Base-by-base conservation (phyloP, 2,113 vertebrate species). In the Colossoma macropomum region DNA sequence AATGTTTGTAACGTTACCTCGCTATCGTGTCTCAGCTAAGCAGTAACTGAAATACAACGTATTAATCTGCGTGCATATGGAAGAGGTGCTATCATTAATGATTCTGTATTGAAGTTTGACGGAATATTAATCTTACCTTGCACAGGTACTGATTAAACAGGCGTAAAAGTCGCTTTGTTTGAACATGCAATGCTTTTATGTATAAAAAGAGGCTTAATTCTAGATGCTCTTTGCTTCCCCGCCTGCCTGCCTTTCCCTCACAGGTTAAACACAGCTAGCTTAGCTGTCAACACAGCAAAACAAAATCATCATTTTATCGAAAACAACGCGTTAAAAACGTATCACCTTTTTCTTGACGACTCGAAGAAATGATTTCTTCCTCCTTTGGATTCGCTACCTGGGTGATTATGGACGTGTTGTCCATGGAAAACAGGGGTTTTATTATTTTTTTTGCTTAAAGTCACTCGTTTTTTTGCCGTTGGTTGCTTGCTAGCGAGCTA, bases 341-440 rank as follows among this genome's bases (percentile, higher is more conserved):
- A 95, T 96, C 94, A 98, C 97, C 97, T 97, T 99, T 98, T 93
- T 98, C 97, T 89, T 94, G 93, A 88, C 95, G 93, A 89, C 95
- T 92, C 90, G 90, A 94, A 89, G 92, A 95, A 90, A 96, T 95
- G 93, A 95, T 96, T 92, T 97, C 97, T 92, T 99, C 97, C 95
- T 99, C 97, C 96, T 98, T 98, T 92, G 97, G 96, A 96, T 97
- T 97, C 95, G 96, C 96, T 96, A 98, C 96, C 96, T 99, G 97
- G 95, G 97, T 98, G 96, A 98, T 98, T 93, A 98, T 97, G 96
- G 97, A 97, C 94, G 96, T 97, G 96, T 96, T 95, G 96, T 98
- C 97, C 97, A 99, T 99, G 97, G 96, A 97, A 96, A 96, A 62
- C 23, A 5, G 96, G 91, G 93, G 94, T 92, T 93, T 91, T 87